Conservation (phyloP, 2,113 vertebrate genomes). For the Sylvia atricapilla region DNA sequence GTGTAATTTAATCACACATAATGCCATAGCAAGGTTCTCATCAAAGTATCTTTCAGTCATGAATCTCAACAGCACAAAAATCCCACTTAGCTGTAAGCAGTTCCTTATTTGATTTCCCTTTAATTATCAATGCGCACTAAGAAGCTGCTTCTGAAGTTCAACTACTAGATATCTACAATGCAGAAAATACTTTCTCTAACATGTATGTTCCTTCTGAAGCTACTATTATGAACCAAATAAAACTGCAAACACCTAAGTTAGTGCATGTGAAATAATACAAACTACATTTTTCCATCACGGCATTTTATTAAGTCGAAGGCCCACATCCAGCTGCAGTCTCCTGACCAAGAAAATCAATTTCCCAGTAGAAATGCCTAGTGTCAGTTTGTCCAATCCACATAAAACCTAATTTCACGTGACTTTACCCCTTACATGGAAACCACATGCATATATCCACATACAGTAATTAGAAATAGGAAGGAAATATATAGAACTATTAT, state of each 20-base stretch:
- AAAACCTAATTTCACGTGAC: conserved; percentile 34
- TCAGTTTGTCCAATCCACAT: neutral
- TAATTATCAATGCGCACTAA: neutral
- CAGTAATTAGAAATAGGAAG: neutral
- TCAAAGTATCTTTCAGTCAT: neutral
- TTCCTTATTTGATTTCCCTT: neutral
- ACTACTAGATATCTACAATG: neutral
- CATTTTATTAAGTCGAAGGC: neutral
- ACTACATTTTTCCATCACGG: neutral
- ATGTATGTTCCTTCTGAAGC: neutral
- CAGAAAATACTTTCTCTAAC: neutral
- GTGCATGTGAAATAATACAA: neutral
- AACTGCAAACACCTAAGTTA: neutral
- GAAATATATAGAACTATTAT: neutral
- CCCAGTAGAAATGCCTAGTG: neutral
- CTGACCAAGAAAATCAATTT: neutral
- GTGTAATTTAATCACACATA: neutral
- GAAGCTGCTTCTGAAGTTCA: neutral
- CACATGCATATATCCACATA: accelerated
- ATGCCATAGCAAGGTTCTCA: neutral
- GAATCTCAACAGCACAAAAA: neutral
- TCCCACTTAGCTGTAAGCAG: neutral
- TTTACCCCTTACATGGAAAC: neutral
- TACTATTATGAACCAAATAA: neutral
- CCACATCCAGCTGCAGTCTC: neutral